A percentile compares a stretch with the other conserved stretches of the same genome.
These are phyloP conservation scores for Megamerina dolium DNA, from an alignment of 2,888 invertebrate genomes.

Conservation along the genomic window DNA sequence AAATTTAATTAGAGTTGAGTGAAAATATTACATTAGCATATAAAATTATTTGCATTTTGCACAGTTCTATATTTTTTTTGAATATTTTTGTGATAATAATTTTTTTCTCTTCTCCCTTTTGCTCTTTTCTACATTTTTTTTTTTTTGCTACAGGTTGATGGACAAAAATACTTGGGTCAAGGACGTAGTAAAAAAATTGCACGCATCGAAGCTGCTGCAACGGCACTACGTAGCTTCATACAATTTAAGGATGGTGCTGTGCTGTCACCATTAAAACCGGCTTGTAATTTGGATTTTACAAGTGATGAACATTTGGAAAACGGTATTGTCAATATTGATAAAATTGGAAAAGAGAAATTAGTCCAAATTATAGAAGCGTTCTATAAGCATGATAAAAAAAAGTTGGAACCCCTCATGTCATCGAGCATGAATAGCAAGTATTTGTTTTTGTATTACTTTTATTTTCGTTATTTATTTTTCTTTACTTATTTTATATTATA, in stretches of 20 bases:
- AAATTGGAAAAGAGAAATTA: conserved; percentile 29
- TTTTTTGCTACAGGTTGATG: conserved; percentile 49
- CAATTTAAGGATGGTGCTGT: conserved; percentile 53
- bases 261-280: conserved; percentile 43
- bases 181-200: conserved; percentile 57
- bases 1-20: too few species aligned
- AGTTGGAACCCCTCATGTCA: conserved; percentile 17
- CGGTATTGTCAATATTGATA: conserved; percentile 38
- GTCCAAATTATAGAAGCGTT: conserved; percentile 36
- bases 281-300: conserved; percentile 52
- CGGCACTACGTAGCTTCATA: conserved; percentile 55
- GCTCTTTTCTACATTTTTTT: conserved; percentile 3
- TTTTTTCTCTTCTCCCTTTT: too few species aligned
- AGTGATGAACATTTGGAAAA: conserved; percentile 51
- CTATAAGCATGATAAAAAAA: conserved; percentile 38
- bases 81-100: too few species aligned
- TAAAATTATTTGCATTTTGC: too few species aligned
- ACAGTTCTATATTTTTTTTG: too few species aligned
- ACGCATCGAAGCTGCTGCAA: conserved; percentile 54
- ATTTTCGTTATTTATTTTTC: conserved; percentile 27
- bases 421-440: conserved; percentile 50
- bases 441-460: conserved; percentile 32
- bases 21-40: too few species aligned
- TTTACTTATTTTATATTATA: conserved; percentile 18
- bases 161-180: conserved; percentile 54